phyloP scores from a whole-genome alignment of 2,888 invertebrate genomes.

The Phortica magna region DNA sequence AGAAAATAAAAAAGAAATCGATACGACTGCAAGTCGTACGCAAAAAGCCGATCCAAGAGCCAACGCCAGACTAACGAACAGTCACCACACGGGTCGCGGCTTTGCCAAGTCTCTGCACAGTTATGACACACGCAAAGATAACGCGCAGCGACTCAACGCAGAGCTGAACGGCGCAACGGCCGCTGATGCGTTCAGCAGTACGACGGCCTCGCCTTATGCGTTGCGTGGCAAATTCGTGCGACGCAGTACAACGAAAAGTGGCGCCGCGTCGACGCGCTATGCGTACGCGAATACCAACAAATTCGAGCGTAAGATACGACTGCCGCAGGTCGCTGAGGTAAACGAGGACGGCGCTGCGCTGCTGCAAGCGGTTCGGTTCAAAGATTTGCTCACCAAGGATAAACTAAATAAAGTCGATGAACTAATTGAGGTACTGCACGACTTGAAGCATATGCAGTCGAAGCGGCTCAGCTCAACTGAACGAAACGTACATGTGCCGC shows the following conservation, averaged over 20 bases:
- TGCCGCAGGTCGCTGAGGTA: constrained; percentile 1
- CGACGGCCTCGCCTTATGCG: constrained; percentile 60
- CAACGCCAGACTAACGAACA: not conserved
- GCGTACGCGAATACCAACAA: constrained; percentile 22
- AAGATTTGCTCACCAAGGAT: constrained; percentile 37
- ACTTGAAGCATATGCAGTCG: constrained; percentile 58
- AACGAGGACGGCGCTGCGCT: not conserved
- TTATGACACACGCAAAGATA: constrained; percentile 29
- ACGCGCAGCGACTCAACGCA: constrained; percentile 45
- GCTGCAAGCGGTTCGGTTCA: not conserved
- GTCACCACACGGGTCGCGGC: constrained; percentile 5
- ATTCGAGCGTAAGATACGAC: not conserved
- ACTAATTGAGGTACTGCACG: constrained; percentile 65
- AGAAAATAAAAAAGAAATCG: not conserved
- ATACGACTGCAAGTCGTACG: constrained; percentile 32
- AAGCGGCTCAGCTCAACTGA: constrained; percentile 36
- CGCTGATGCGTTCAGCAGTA: constrained; percentile 1
- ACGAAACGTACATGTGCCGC: not conserved
- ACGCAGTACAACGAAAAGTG: constrained; percentile 48
- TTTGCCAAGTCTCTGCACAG: constrained; percentile 10
- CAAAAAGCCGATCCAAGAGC: not conserved
- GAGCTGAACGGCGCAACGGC: constrained; percentile 34
- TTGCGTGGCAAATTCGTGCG: constrained; percentile 67
- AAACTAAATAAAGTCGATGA: constrained; percentile 63
- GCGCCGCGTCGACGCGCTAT: constrained; percentile 47